phyloP scores from a whole-genome alignment of 2,888 invertebrate genomes.

The Drosophila anceps region DNA sequence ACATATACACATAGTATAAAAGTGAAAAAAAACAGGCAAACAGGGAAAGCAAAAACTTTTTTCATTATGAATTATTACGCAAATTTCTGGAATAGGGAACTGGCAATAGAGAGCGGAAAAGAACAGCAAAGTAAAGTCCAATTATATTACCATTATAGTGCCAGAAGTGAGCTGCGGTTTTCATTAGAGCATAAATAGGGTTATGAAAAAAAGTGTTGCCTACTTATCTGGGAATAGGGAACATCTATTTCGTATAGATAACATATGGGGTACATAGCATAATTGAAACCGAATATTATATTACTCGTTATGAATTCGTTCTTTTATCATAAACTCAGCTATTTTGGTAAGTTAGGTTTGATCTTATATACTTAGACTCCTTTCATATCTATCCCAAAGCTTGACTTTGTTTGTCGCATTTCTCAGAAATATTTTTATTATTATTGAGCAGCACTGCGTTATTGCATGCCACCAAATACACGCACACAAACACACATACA shows the following conservation, averaged over 20 bases:
- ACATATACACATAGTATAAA: slow-evolving; percentile 43
- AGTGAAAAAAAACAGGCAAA: slow-evolving; percentile 24
- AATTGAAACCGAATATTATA: background rate
- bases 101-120: background rate
- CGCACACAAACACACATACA: slow-evolving; percentile 22
- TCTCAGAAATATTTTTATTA: slow-evolving; percentile 80
- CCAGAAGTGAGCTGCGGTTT: slow-evolving; percentile 59
- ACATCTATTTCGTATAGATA: background rate
- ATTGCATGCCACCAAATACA: slow-evolving; percentile 39
- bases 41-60: slow-evolving; percentile 66
- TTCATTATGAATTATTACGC: slow-evolving; percentile 80
- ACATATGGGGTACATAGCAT: too few relatives aligned
- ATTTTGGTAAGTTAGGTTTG: background rate
- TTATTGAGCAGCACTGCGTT: slow-evolving; percentile 68
- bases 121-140: slow-evolving; percentile 26
- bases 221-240: slow-evolving; percentile 26
- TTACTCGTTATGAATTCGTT: background rate
- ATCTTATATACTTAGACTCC: background rate
- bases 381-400: background rate
- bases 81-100: slow-evolving; percentile 30
- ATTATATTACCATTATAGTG: slow-evolving; percentile 52
- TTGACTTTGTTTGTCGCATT: slow-evolving; percentile 45
- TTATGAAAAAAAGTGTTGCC: slow-evolving; percentile 37
- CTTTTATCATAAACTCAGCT: background rate
- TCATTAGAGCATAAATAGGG: slow-evolving; percentile 40